Conservation (phyloP, 2,797 vertebrate genomes). For the Toxotes lorentzi region DNA sequence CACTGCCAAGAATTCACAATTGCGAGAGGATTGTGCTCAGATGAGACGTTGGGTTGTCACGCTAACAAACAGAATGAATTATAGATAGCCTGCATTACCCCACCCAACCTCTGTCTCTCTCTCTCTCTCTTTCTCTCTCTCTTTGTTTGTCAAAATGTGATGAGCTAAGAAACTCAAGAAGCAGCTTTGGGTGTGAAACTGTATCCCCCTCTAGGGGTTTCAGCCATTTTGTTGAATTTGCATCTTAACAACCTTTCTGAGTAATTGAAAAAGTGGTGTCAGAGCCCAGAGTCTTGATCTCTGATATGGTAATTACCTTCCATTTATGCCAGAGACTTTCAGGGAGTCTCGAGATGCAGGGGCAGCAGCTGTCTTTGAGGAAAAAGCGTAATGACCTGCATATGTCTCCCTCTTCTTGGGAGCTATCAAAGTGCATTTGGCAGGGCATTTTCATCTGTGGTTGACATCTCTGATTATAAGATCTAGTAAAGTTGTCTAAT, state of each 20-base stretch:
- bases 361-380: constrained; percentile 79
- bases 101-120: constrained; percentile 25
- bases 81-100: constrained; percentile 61
- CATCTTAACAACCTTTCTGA: constrained; percentile 83
- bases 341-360: constrained; percentile 72
- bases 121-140: constrained; percentile 19
- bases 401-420: constrained; percentile 72
- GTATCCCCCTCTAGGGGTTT: constrained; percentile 73
- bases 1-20: constrained; percentile 13
- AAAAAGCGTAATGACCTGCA: constrained; percentile 78
- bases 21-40: constrained; percentile 33
- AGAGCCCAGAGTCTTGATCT: constrained; percentile 80
- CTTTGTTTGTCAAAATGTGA: constrained; percentile 76
- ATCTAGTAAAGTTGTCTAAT: constrained; percentile 80
- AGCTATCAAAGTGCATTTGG: constrained; percentile 75
- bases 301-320: constrained; percentile 82
- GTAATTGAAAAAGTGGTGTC: constrained; percentile 85
- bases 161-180: constrained; percentile 77
- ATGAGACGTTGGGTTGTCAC: constrained; percentile 48
- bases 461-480: constrained; percentile 81
- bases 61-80: constrained; percentile 67
- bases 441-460: constrained; percentile 69
- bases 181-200: constrained; percentile 77
- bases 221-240: constrained; percentile 82
- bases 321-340: constrained; percentile 79